These are phyloP conservation scores for Hoplias malabaricus DNA, from an alignment of 2,113 vertebrate species.

Conservation along the genomic window DNA sequence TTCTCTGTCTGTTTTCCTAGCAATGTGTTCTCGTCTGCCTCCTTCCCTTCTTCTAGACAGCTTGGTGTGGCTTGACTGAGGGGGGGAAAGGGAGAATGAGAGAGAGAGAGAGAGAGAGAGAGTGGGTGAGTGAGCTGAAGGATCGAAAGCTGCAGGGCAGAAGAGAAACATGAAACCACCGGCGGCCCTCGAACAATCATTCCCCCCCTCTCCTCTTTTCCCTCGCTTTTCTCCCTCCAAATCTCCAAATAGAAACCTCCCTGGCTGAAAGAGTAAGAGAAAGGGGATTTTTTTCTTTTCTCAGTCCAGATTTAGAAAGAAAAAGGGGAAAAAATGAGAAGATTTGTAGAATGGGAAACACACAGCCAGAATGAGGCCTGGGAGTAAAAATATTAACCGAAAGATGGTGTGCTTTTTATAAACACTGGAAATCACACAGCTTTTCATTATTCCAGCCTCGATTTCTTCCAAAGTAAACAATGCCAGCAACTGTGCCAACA, in stretches of 20 bases:
- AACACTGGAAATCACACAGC: constrained; percentile 13
- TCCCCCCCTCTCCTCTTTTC: constrained; percentile 34
- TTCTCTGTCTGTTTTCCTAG: neutral
- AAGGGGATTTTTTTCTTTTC: constrained; percentile 18
- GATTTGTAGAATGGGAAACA: neutral
- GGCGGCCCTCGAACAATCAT: constrained; percentile 40
- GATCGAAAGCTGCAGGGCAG: constrained; percentile 46
- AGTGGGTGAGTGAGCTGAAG: constrained; percentile 13
- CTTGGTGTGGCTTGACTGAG: constrained; percentile 41
- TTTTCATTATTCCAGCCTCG: constrained; percentile 16
- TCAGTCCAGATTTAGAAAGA: constrained; percentile 12
- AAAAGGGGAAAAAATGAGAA: neutral
- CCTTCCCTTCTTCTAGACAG: constrained; percentile 45
- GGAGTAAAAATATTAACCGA: constrained; percentile 1
- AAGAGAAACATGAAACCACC: constrained; percentile 50
- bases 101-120: constrained; percentile 12
- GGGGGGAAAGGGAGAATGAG: constrained; percentile 31
- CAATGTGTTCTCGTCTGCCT: constrained; percentile 31
- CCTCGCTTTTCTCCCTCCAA: constrained; percentile 16
- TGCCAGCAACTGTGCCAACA: constrained; percentile 2
- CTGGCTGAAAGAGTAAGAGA: constrained; percentile 3
- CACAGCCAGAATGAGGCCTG: neutral
- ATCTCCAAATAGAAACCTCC: constrained; percentile 34
- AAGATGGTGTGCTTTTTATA: constrained; percentile 26
- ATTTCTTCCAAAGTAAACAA: neutral